Percentiles rank a stretch among this genome's conserved stretches.
These are phyloP conservation scores for Aquatica leii DNA, from an alignment of 2,888 invertebrate species.

Conservation along the genomic window DNA sequence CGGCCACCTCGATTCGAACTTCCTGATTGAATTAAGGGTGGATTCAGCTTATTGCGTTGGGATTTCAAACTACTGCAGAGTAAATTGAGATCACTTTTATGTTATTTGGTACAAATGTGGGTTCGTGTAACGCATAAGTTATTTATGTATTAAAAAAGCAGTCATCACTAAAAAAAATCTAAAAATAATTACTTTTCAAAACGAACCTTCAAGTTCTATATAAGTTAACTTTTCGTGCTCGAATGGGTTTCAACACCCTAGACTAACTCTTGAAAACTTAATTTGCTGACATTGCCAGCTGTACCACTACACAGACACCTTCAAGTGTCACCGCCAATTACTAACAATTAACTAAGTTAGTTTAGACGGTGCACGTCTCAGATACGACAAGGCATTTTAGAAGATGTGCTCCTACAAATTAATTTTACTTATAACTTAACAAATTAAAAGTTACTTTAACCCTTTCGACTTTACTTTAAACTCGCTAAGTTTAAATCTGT, in stretches of 20 bases:
- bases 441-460: constrained; percentile 36
- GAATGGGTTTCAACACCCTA: constrained; percentile 33
- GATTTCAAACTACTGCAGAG: constrained; percentile 44
- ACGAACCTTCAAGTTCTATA: constrained; percentile 24
- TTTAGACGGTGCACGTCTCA: constrained; percentile 42
- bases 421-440: constrained; percentile 30
- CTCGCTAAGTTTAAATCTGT: neutral
- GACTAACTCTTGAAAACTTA: constrained; percentile 54
- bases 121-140: constrained; percentile 20
- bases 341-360: constrained; percentile 56
- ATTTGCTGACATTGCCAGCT: constrained; percentile 51
- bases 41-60: constrained; percentile 55
- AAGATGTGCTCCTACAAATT: constrained; percentile 32
- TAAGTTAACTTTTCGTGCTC: constrained; percentile 30
- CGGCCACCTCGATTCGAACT: constrained; percentile 49
- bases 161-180: neutral
- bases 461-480: constrained; percentile 2
- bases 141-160: constrained; percentile 15
- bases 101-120: constrained; percentile 23
- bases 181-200: constrained; percentile 17
- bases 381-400: constrained; percentile 25
- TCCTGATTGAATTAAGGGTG: constrained; percentile 56
- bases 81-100: constrained; percentile 49
- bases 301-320: constrained; percentile 50
- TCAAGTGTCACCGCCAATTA: constrained; percentile 56